Conservation (phyloP, 1,140 invertebrate species). For the Lepidurus packardi region DNA sequence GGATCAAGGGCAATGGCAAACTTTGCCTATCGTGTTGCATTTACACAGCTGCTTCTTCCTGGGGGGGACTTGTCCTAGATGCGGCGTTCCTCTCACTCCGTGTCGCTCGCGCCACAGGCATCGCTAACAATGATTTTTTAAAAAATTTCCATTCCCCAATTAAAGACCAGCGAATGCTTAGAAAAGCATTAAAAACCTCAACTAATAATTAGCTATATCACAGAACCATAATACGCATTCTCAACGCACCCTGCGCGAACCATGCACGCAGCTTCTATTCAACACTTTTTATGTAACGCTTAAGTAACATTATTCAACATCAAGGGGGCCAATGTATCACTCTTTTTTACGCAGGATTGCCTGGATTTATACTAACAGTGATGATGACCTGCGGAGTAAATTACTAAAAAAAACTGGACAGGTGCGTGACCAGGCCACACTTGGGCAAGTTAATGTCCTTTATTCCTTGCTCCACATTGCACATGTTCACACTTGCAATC, state of each 20-base stretch:
- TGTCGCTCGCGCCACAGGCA: conserved; percentile 12
- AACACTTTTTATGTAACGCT: neutral
- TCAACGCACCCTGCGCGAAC: neutral
- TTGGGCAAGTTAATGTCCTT: neutral
- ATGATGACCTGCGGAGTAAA: neutral
- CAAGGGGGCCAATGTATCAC: neutral
- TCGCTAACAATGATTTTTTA: conserved; percentile 2
- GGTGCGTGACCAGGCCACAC: neutral
- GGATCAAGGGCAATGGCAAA: neutral
- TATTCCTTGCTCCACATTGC: neutral
- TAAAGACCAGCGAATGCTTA: neutral
- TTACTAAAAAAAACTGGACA: neutral
- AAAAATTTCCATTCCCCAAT: neutral
- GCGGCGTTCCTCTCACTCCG: neutral
- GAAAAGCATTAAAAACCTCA: neutral
- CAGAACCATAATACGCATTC: neutral
- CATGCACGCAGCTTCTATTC: neutral
- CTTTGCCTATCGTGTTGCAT: neutral
- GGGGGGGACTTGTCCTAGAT: neutral
- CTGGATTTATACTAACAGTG: neutral
- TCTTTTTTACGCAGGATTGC: neutral
- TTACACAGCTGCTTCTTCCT: conserved; percentile 14
- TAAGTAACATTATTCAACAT: neutral
- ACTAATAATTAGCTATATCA: neutral
- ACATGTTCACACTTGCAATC: conserved; percentile 11